These are phyloP conservation scores for Polydesmus complanatus DNA, from an alignment of 2,888 invertebrate genomes.

Conservation along the genomic window DNA sequence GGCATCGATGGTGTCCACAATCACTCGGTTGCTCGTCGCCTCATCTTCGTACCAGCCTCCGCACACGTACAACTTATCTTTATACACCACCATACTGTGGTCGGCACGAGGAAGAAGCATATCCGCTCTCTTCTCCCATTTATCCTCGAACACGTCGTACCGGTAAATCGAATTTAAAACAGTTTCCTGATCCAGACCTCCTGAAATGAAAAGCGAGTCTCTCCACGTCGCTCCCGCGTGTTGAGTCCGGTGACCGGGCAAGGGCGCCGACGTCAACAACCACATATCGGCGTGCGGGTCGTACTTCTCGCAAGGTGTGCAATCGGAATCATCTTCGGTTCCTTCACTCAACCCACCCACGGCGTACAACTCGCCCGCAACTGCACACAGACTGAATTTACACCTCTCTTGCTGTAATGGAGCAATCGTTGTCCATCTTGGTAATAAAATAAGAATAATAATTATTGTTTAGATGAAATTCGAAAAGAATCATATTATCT, in stretches of 20 bases:
- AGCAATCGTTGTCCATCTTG: constrained; percentile 49
- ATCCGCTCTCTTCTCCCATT: constrained; percentile 41
- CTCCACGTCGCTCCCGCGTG: constrained; percentile 42
- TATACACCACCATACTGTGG: constrained; percentile 45
- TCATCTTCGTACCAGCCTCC: constrained; percentile 46
- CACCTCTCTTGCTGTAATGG: constrained; percentile 51
- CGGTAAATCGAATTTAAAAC: constrained; percentile 39
- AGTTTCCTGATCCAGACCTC: constrained; percentile 42
- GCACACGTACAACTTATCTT: constrained; percentile 45
- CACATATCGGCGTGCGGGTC: constrained; percentile 44
- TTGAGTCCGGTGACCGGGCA: constrained; percentile 45
- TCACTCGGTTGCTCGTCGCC: constrained; percentile 37
- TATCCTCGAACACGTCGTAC: constrained; percentile 39
- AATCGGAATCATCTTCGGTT: constrained; percentile 31
- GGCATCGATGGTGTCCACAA: constrained; percentile 48
- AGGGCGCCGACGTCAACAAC: constrained; percentile 40
- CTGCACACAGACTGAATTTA: constrained; percentile 48
- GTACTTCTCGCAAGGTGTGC: constrained; percentile 45
- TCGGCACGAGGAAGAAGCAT: constrained; percentile 49
- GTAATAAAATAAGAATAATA: too few species aligned
- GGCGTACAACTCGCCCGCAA: constrained; percentile 42
- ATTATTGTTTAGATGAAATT: too few species aligned
- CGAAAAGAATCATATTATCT: too few species aligned
- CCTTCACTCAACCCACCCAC: constrained; percentile 48
- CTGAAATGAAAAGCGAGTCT: constrained; percentile 37